Evolutionary conservation across 1,140 invertebrate species (phyloP).

Genomic region (Plodia interpunctella): DNA sequence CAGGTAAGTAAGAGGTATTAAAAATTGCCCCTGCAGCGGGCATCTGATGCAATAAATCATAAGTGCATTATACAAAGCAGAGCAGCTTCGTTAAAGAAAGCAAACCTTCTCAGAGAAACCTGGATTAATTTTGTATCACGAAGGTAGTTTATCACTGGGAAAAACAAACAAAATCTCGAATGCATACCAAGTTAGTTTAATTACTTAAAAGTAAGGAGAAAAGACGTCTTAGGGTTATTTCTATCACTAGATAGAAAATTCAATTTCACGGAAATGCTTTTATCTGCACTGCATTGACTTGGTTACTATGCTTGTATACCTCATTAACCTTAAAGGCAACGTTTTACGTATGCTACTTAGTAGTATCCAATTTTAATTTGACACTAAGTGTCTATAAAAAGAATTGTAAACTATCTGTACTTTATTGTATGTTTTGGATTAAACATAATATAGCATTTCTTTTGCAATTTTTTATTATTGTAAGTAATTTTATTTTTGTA

Average conservation of each 20-base stretch:
- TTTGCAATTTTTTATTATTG: no score
- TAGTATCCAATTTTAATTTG: no score
- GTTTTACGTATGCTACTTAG: neutral
- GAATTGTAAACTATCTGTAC: no score
- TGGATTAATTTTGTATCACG: conserved; percentile 38
- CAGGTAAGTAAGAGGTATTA: conserved; percentile 24
- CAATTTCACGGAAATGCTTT: conserved; percentile 4
- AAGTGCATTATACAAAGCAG: conserved; percentile 54
- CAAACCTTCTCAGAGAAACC: conserved; percentile 43
- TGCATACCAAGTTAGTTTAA: conserved; percentile 1
- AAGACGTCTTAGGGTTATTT: conserved; percentile 13
- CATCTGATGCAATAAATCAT: conserved; percentile 57
- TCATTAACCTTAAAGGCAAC: neutral
- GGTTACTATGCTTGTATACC: neutral
- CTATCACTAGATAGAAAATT: neutral
- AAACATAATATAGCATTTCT: no score
- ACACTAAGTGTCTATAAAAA: no score
- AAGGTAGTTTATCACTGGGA: conserved; percentile 15
- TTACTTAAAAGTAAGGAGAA: neutral
- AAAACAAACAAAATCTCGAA: neutral
- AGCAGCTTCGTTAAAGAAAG: conserved; percentile 56
- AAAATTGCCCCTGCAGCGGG: conserved; percentile 39
- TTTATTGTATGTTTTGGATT: no score
- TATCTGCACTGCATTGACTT: conserved; percentile 2
- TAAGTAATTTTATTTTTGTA: no score